These are phyloP conservation scores for Petrocephalus zakoni DNA, from an alignment of 2,113 vertebrate genomes.

Conservation along the genomic window DNA sequence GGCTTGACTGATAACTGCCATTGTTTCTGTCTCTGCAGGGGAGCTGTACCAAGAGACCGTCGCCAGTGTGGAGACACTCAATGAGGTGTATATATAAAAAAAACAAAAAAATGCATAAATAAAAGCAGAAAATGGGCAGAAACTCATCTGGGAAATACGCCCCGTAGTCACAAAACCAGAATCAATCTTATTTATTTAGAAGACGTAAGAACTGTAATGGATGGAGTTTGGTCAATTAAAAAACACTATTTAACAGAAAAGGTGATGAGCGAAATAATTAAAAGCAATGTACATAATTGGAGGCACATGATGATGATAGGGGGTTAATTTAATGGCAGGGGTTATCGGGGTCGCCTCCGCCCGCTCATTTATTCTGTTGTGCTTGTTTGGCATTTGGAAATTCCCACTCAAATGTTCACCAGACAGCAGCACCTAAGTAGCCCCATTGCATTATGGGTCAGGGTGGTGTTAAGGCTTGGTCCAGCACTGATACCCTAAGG, in stretches of 20 bases:
- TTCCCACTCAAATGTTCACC: constrained; percentile 65
- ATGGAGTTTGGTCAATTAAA: no score
- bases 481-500: constrained; percentile 32
- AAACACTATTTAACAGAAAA: not conserved
- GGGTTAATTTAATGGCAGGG: not conserved
- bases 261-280: not conserved
- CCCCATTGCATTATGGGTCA: constrained; percentile 42
- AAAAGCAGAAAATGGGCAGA: not conserved
- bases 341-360: constrained; percentile 30
- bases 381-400: constrained; percentile 56
- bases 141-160: not conserved
- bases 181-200: not conserved
- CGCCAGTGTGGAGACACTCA: constrained; percentile 67
- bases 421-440: constrained; percentile 66
- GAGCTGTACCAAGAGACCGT: constrained; percentile 69
- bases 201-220: not conserved
- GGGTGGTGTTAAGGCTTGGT: constrained; percentile 30
- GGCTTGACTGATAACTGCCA: not conserved
- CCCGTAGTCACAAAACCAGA: not conserved
- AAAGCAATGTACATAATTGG: not conserved
- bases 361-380: constrained; percentile 63
- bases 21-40: constrained; percentile 49
- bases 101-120: not conserved
- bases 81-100: constrained; percentile 60
- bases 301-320: not conserved